Evolutionary conservation across 2,888 invertebrate species (phyloP).

Genomic region (Perizoma affinitatum): DNA sequence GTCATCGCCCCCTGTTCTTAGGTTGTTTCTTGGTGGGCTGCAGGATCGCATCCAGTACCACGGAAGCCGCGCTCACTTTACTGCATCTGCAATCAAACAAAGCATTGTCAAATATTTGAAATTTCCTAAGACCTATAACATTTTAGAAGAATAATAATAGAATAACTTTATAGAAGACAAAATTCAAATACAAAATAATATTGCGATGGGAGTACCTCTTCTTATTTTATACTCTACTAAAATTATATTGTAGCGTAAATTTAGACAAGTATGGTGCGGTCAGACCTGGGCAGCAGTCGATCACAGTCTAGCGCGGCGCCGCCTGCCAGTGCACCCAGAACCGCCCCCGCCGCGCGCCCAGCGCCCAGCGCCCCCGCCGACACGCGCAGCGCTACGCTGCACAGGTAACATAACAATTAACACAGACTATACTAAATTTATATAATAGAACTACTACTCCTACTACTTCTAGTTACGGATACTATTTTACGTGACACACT

Average conservation of each 20-base stretch:
- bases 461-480: neutral
- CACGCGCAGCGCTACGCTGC: slow-evolving; percentile 80
- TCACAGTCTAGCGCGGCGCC: slow-evolving; percentile 77
- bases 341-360: slow-evolving; percentile 74
- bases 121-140: too few relatives aligned
- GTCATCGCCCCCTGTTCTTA: neutral
- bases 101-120: neutral
- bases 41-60: neutral
- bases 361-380: slow-evolving; percentile 77
- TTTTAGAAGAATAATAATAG: too few relatives aligned
- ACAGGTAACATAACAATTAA: slow-evolving; percentile 24
- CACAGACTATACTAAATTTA: too few relatives aligned
- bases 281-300: slow-evolving; percentile 80
- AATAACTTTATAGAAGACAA: too few relatives aligned
- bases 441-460: too few relatives aligned
- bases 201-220: too few relatives aligned
- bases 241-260: too few relatives aligned
- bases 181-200: too few relatives aligned
- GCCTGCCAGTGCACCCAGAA: slow-evolving; percentile 74
- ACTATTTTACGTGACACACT: too few relatives aligned
- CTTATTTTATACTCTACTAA: too few relatives aligned
- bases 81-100: neutral
- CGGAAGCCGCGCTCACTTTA: neutral
- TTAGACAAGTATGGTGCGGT: too few relatives aligned
- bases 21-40: slow-evolving; percentile 2